Evolutionary conservation across 2,888 invertebrate genomes (phyloP).

Genomic region (Coremacera marginata): DNA sequence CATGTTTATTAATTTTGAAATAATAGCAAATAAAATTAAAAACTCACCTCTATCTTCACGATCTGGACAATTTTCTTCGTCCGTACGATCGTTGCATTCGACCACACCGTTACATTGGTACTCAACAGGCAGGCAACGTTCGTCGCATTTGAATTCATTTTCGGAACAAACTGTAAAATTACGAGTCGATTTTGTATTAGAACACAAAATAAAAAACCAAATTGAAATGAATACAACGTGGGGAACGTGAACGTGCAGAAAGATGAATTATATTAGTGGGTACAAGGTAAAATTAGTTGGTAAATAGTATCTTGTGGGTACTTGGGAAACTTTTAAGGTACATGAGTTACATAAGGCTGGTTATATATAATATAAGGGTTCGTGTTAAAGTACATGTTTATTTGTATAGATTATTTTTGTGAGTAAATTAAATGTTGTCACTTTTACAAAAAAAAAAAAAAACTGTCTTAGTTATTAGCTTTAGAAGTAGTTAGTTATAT

Average conservation of each 20-base stretch:
- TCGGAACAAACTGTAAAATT: conserved; percentile 55
- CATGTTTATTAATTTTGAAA: conserved; percentile 14
- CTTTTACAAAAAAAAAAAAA: no score
- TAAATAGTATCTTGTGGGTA: no score
- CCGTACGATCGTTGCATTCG: conserved; percentile 77
- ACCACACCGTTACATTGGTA: conserved; percentile 73
- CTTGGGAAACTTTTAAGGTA: no score
- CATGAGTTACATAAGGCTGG: no score
- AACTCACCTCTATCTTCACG: conserved; percentile 47
- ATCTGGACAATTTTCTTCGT: conserved; percentile 74
- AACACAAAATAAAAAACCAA: neutral
- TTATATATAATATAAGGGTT: no score
- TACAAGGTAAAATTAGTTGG: neutral
- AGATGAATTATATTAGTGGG: neutral
- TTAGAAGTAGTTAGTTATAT: no score
- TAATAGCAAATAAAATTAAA: conserved; percentile 31
- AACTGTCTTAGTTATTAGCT: no score
- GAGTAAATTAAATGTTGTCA: no score
- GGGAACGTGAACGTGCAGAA: neutral
- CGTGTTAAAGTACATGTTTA: no score
- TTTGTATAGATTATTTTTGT: no score
- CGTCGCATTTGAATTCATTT: conserved; percentile 76
- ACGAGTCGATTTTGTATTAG: conserved; percentile 24
- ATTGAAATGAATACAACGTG: neutral
- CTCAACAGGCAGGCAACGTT: conserved; percentile 72